These are phyloP conservation scores for Calidris pygmaea DNA, from an alignment of 2,113 vertebrate genomes.

Conservation along the genomic window DNA sequence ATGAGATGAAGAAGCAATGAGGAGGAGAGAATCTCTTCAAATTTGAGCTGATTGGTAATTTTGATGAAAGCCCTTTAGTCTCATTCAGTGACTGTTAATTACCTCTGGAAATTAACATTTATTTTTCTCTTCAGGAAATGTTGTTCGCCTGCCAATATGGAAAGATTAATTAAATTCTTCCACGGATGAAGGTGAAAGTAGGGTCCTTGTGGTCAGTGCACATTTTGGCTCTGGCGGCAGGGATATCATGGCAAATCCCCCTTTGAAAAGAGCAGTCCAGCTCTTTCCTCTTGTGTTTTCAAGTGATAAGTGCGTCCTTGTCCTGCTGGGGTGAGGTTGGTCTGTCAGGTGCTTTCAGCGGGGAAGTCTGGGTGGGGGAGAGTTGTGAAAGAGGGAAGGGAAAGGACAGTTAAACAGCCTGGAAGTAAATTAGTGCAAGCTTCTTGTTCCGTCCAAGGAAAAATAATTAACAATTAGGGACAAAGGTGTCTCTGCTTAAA, in stretches of 20 bases:
- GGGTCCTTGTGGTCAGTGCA: constrained; percentile 1
- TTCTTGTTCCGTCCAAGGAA: not conserved
- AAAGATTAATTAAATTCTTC: constrained; percentile 53
- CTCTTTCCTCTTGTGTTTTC: not conserved
- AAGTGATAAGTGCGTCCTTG: not conserved
- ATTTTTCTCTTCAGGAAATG: constrained; percentile 64
- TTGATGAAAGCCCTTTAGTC: constrained; percentile 63
- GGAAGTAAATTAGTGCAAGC: not conserved
- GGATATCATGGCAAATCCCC: not conserved
- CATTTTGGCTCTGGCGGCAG: not conserved
- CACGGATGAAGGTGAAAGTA: constrained; percentile 22
- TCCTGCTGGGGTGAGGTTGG: not conserved
- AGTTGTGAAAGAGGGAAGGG: not conserved
- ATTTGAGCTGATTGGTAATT: constrained; percentile 65
- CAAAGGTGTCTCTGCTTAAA: not conserved
- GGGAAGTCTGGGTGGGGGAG: not conserved
- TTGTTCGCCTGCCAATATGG: constrained; percentile 34
- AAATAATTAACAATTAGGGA: not conserved
- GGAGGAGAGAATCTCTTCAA: constrained; percentile 66
- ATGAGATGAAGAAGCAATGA: constrained; percentile 64
- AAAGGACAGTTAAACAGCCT: not conserved
- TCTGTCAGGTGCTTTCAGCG: not conserved
- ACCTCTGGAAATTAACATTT: constrained; percentile 63
- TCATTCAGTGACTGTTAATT: constrained; percentile 61
- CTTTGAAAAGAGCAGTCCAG: not conserved